Base-by-base conservation (phyloP, 2,888 invertebrate species). In the Panzeria rudis region DNA sequence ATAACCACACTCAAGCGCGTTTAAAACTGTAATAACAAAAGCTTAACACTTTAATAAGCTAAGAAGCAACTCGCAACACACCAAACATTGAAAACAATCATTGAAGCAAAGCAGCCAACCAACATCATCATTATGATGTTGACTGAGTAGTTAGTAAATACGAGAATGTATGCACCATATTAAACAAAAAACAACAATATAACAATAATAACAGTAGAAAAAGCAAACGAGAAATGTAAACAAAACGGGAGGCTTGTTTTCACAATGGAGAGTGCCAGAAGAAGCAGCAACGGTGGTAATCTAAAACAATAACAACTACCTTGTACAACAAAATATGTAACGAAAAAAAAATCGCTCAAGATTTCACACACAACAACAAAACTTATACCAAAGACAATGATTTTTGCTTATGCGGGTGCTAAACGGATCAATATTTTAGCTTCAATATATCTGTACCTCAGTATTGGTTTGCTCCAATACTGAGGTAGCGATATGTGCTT, bases 1-100 rank as follows among this genome's bases (percentile, higher is more conserved):
- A 82, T 75, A 78, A 85, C 85, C 75, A 69, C 38, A 73, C 82
- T 69, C 85, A 64, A 82, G 78, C 81, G 85, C 85, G 81, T 85
- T 85, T 75, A 71, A 75, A 85, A 85, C 69, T 73, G 82, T 85
- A 85, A 75, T 85, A 85, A 82, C 81, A 85, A 82, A 82, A 82
- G 82, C 78, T 85, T 85, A 82, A 78, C 73, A 82, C 78, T 78
- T 85, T 59, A 73, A 56, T 50, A 73, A 75, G 69, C 71, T 71
- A 85, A 82, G 85, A 82, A 82, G 85, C 68, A 41, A 50, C n/a
- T 41, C 69, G 50, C 59, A 41, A 59, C 61, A 59, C 61, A 44
- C 66, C 56, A 17, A 69, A 35, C 54, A 54, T 35, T 50, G 20
- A 20, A 32, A 15, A 62, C 25, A 13, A 56, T 72, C 35, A 73